These are phyloP conservation scores for Cygnus buccinator DNA, from an alignment of 2,113 vertebrate species.

Conservation along the genomic window DNA sequence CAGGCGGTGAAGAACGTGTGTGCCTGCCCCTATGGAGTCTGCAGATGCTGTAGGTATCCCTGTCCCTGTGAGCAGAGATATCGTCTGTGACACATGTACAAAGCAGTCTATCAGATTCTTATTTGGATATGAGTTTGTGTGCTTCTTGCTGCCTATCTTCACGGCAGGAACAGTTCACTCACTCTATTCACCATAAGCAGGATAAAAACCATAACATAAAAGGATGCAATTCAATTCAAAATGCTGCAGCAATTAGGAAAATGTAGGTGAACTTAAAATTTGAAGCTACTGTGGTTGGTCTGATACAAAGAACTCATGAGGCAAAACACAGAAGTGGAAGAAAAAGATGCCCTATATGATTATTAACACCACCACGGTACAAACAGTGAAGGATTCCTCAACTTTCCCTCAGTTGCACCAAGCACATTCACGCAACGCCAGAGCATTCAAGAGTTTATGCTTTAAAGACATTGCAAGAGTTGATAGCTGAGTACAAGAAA, in stretches of 20 bases:
- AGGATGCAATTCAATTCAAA: not conserved
- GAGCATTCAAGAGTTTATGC: not conserved
- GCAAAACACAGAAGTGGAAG: not conserved
- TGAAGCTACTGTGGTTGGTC: not conserved
- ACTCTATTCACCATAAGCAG: not conserved
- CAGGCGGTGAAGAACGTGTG: rapidly evolving
- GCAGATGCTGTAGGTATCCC: not conserved
- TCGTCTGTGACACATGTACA: not conserved
- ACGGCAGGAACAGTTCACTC: not conserved
- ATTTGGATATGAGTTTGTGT: not conserved
- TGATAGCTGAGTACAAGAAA: not conserved
- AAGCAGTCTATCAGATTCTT: not conserved
- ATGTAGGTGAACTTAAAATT: not conserved
- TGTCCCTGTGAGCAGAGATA: not conserved
- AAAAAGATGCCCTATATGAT: not conserved
- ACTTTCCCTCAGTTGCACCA: not conserved
- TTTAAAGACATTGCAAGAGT: not conserved
- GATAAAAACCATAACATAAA: not conserved
- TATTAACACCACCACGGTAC: not conserved
- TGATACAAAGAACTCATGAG: not conserved
- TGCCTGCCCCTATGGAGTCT: not conserved
- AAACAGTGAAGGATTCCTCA: not conserved
- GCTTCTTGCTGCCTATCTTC: not conserved
- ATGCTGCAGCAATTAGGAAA: not conserved
- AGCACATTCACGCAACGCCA: not conserved